phyloP scores from a whole-genome alignment of 2,113 vertebrate genomes.

The Barnardius zonarius region DNA sequence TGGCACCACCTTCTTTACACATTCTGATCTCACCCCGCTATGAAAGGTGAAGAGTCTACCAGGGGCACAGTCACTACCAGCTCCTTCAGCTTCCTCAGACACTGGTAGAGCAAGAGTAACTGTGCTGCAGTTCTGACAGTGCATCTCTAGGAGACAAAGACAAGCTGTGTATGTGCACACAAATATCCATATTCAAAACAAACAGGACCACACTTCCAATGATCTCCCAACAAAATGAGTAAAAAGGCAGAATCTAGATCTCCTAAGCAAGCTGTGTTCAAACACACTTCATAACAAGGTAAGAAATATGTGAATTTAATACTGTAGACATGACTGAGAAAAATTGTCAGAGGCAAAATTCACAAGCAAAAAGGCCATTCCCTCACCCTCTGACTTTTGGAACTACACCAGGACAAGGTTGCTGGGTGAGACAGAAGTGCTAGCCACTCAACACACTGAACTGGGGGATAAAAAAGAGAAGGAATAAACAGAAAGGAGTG shows the following conservation, averaged over 20 bases:
- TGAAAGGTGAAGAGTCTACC: rapidly evolving
- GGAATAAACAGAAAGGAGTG: rapidly evolving
- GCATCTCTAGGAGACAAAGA: neutral
- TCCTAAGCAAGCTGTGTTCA: neutral
- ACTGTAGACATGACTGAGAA: neutral
- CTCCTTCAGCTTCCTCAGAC: neutral
- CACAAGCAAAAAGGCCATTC: neutral
- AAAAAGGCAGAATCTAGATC: neutral
- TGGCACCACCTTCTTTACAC: neutral
- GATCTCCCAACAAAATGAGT: neutral
- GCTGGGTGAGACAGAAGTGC: neutral
- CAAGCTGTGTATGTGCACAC: rapidly evolving
- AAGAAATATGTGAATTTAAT: neutral
- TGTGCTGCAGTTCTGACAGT: rapidly evolving
- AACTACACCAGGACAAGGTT: neutral
- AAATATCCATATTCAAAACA: neutral
- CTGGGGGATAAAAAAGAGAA: rapidly evolving
- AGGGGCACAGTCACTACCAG: neutral
- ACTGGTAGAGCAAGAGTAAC: neutral
- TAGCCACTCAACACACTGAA: neutral
- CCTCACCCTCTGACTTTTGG: neutral
- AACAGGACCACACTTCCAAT: neutral
- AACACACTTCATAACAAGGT: neutral
- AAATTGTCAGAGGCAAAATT: neutral
- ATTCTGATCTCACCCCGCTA: rapidly evolving